Evolutionary conservation across 1,140 invertebrate genomes (phyloP), one percentile per base, ranked within the genome.

Genomic region (Wasmannia auropunctata): DNA sequence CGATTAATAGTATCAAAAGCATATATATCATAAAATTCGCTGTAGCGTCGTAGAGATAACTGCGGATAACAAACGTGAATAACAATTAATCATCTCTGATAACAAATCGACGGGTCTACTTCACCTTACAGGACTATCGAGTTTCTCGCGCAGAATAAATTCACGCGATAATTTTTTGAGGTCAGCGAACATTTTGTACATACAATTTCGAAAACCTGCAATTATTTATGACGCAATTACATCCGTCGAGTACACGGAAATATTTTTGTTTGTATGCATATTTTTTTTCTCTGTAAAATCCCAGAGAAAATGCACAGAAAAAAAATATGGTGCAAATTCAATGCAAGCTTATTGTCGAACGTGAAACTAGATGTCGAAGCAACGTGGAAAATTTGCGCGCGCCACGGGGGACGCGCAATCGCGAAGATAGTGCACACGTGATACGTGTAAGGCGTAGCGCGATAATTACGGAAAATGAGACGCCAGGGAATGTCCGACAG

Each of bases 391-490:
- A 80, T 51, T 40, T 63, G 37, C 37, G 25, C 37, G 22, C 28
- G n/a, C n/a, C n/a, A n/a, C 46, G 8, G 19, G 31, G 1, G 0
- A 40, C 43, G 16, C 43, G 16, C 43, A 77, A 77, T 65, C 16
- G 34, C 25, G 49, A 72, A 72, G 54, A 58, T 56, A 56, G 11
- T 22, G 25, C 14, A 10, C 19, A 62, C 7, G 49, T 28, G 14
- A 22, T n/a, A 51, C 3, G 14, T 37, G 43, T 11, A 6, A 43
- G 5, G 11, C 25, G 40, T 80, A 43, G 54, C 46, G 3, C 22
- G 46, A 67, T 80, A 80, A 80, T 80, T 56, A 40, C 1, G 16
- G 62, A 54, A 80, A 80, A 80, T 80, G 62, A 80, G 28, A 51
- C 76, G 54, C 5, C 8, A 8, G 62, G 76, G 22, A 80, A 28